These are phyloP conservation scores for Azemiops feae DNA, from an alignment of 2,113 vertebrate genomes.

Conservation along the genomic window DNA sequence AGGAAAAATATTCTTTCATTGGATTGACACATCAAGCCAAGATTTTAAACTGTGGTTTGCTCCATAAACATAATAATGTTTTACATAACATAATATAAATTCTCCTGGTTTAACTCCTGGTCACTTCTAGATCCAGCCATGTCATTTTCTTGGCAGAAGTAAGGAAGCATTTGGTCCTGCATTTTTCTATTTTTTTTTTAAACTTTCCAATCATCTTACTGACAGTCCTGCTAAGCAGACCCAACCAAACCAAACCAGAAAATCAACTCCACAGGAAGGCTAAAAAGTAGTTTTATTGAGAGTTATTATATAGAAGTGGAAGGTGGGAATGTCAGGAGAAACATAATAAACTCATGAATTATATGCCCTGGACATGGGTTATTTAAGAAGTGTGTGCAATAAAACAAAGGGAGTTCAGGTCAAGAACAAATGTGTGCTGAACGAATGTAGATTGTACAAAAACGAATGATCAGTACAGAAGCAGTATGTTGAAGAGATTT, in stretches of 20 bases:
- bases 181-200: background rate
- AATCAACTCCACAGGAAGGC: background rate
- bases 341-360: background rate
- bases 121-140: background rate
- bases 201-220: background rate
- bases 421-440: background rate
- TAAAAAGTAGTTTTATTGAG: background rate
- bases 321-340: background rate
- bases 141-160: background rate
- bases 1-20: background rate
- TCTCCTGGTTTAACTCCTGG: background rate
- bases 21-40: background rate
- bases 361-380: background rate
- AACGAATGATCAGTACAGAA: background rate
- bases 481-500: background rate
- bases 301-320: background rate
- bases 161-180: background rate
- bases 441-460: background rate
- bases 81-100: background rate
- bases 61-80: background rate
- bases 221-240: background rate
- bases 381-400: background rate
- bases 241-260: background rate
- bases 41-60: background rate
- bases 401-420: background rate